Evolutionary conservation across 30 jellyfish, hydroid and myxozoan genomes (phyloP).

Genomic region (Hydra vulgaris): DNA sequence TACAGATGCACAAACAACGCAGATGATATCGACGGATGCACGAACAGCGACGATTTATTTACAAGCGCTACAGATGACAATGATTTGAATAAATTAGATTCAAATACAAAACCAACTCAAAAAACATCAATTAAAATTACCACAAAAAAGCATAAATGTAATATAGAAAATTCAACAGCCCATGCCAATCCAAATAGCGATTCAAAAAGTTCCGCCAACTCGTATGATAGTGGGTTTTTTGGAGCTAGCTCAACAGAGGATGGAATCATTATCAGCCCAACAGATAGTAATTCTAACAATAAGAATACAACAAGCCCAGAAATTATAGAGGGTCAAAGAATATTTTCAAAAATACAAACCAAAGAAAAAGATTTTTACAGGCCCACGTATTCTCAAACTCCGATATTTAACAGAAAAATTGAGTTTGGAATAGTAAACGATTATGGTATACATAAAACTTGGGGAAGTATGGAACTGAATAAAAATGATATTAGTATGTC

Average conservation of each 20-base stretch:
- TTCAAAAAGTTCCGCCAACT: neutral
- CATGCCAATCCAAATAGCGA: neutral
- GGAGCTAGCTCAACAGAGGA: constrained; percentile 25
- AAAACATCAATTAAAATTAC: neutral
- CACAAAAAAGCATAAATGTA: neutral
- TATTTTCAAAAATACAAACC: neutral
- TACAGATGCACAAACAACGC: no score
- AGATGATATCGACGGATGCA: no score
- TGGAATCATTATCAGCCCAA: neutral
- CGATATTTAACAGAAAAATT: neutral
- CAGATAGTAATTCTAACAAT: neutral
- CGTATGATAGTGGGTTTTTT: constrained; percentile 29
- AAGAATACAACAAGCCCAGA: neutral
- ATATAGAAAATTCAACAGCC: neutral
- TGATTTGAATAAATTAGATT: neutral
- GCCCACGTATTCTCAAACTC: neutral
- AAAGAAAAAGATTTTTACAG: neutral
- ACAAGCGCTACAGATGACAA: no score
- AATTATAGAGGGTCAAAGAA: neutral
- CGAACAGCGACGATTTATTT: no score
- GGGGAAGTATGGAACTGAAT: neutral
- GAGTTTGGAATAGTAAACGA: neutral
- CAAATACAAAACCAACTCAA: neutral
- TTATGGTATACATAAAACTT: neutral
- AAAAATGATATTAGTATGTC: neutral